Conservation (phyloP, 2,888 invertebrate genomes). For the Leptinotarsa rubiginosa region DNA sequence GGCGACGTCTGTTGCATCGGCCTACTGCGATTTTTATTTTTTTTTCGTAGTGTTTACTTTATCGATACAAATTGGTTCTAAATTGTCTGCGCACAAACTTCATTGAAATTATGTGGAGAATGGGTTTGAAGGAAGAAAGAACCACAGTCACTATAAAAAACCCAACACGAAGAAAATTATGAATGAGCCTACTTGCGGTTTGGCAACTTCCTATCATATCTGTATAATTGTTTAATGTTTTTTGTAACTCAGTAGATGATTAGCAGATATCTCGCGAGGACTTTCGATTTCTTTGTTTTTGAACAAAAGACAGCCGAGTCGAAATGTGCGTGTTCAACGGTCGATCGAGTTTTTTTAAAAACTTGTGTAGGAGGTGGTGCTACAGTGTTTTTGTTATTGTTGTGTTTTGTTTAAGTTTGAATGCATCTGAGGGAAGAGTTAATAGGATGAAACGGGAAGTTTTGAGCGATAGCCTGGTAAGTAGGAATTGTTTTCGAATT, state of each 20-base stretch:
- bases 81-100: not conserved
- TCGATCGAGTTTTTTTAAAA: constrained; percentile 26
- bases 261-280: constrained; percentile 15
- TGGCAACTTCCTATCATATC: constrained; percentile 23
- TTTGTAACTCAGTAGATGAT: constrained; percentile 17
- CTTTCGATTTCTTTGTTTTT: constrained; percentile 17
- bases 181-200: constrained; percentile 30
- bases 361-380: constrained; percentile 39
- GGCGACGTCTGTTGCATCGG: constrained; percentile 31
- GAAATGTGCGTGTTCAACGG: constrained; percentile 34
- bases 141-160: constrained; percentile 18
- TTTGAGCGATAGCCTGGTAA: constrained; percentile 40
- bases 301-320: constrained; percentile 14
- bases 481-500: constrained; percentile 17
- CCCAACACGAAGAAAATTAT: constrained; percentile 13
- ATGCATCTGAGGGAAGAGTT: constrained; percentile 22
- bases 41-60: constrained; percentile 13
- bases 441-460: constrained; percentile 41
- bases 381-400: constrained; percentile 38
- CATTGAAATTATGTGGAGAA: constrained; percentile 15
- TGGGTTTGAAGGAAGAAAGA: constrained; percentile 12
- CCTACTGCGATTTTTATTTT: constrained; percentile 20
- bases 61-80: constrained; percentile 6
- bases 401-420: constrained; percentile 44
- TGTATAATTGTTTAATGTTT: constrained; percentile 9